Conservation (phyloP, 2,113 vertebrate genomes). For the Phyllostomus hastatus region DNA sequence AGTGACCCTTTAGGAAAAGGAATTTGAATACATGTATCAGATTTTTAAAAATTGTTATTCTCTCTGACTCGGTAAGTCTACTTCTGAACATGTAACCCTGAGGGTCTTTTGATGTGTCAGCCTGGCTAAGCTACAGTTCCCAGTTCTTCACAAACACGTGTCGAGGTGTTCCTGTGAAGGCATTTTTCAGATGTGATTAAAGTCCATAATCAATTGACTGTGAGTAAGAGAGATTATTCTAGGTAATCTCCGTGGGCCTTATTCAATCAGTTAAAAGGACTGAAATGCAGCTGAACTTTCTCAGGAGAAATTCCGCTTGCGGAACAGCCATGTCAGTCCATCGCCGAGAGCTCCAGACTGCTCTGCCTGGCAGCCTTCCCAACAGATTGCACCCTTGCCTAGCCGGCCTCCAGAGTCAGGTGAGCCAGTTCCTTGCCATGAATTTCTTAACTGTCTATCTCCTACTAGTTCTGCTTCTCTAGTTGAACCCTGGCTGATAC, state of each 20-base stretch:
- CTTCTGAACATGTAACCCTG: background rate
- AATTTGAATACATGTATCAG: background rate
- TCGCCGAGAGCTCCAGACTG: background rate
- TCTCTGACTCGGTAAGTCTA: background rate
- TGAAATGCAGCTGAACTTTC: background rate
- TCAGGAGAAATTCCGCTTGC: background rate
- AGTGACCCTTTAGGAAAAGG: background rate
- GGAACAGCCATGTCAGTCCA: background rate
- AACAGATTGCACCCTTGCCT: background rate
- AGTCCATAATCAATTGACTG: background rate
- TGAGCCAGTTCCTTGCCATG: background rate
- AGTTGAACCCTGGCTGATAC: background rate
- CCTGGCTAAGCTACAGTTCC: background rate
- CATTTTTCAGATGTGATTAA: background rate
- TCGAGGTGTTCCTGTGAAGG: background rate
- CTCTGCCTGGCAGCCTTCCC: background rate
- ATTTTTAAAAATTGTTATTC: background rate
- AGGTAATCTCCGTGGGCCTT: background rate
- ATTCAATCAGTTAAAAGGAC: background rate
- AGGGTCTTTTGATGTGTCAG: background rate
- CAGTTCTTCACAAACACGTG: background rate
- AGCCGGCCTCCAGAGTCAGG: background rate
- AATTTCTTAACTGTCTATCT: background rate
- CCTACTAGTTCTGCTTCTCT: background rate
- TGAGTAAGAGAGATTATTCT: background rate